Evolutionary conservation across 2,113 vertebrate genomes (phyloP).

Genomic region (Hirundichthys speculiger): DNA sequence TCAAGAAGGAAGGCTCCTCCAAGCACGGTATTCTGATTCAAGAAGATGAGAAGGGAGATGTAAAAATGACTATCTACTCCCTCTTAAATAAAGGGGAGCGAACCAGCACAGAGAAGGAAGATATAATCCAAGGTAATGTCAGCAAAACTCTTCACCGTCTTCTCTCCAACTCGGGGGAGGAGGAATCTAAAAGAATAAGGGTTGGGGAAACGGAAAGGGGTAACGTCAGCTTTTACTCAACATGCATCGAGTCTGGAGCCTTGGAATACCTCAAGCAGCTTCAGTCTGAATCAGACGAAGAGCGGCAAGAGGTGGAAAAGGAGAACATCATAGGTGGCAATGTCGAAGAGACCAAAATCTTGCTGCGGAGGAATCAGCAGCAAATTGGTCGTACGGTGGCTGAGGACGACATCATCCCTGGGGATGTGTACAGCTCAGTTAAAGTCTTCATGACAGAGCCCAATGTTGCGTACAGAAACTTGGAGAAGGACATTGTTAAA

Average conservation of each 20-base stretch:
- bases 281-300: constrained; percentile 78
- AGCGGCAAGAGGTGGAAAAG: constrained; percentile 62
- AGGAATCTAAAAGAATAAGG: constrained; percentile 78
- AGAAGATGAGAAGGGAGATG: constrained; percentile 90
- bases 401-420: constrained; percentile 88
- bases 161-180: constrained; percentile 78
- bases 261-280: constrained; percentile 90
- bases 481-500: constrained; percentile 84
- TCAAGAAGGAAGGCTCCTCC: constrained; percentile 78
- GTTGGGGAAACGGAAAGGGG: constrained; percentile 86
- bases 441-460: constrained; percentile 87
- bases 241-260: constrained; percentile 92
- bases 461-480: constrained; percentile 70
- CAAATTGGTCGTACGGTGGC: constrained; percentile 84
- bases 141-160: constrained; percentile 84
- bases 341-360: constrained; percentile 85
- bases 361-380: constrained; percentile 81
- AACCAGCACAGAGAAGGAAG: constrained; percentile 76
- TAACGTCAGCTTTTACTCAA: constrained; percentile 93
- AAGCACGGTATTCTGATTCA: constrained; percentile 92
- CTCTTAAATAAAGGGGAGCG: constrained; percentile 85
- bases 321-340: constrained; percentile 86
- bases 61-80: constrained; percentile 93
- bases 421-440: constrained; percentile 84
- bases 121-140: constrained; percentile 87